phyloP scores from a whole-genome alignment of 2,888 invertebrate genomes.

The Protodeltote pygarga region DNA sequence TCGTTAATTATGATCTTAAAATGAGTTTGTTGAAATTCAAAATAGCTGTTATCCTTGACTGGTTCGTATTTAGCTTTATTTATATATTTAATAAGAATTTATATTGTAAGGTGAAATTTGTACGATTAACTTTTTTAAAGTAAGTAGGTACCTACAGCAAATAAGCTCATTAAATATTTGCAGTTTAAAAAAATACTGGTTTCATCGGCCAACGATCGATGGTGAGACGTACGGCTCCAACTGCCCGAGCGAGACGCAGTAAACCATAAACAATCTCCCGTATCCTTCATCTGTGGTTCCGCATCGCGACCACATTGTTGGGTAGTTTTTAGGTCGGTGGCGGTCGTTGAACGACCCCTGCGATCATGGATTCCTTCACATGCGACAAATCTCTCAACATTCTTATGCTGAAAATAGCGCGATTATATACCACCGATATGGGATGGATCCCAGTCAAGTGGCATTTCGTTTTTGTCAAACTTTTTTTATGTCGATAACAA shows the following conservation, averaged over 20 bases:
- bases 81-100: too few species aligned
- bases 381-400: constrained; percentile 59
- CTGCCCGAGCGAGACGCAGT: constrained; percentile 50
- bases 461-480: constrained; percentile 43
- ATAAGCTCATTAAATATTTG: constrained; percentile 40
- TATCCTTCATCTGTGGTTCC: constrained; percentile 68
- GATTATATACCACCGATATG: constrained; percentile 41
- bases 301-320: constrained; percentile 68
- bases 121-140: not conserved
- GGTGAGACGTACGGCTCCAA: constrained; percentile 28
- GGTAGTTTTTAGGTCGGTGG: constrained; percentile 62
- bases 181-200: constrained; percentile 34
- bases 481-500: constrained; percentile 18
- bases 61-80: not conserved
- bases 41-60: constrained; percentile 22
- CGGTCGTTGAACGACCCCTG: constrained; percentile 61
- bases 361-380: constrained; percentile 61
- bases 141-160: too few species aligned
- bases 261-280: constrained; percentile 66
- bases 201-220: constrained; percentile 23
- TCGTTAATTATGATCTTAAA: constrained; percentile 39
- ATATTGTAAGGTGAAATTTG: constrained; percentile 8
- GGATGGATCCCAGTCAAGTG: constrained; percentile 37
- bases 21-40: constrained; percentile 37
- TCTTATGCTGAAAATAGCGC: constrained; percentile 50